Evolutionary conservation across 2,113 vertebrate species (phyloP).

Genomic region (Rhea americana): DNA sequence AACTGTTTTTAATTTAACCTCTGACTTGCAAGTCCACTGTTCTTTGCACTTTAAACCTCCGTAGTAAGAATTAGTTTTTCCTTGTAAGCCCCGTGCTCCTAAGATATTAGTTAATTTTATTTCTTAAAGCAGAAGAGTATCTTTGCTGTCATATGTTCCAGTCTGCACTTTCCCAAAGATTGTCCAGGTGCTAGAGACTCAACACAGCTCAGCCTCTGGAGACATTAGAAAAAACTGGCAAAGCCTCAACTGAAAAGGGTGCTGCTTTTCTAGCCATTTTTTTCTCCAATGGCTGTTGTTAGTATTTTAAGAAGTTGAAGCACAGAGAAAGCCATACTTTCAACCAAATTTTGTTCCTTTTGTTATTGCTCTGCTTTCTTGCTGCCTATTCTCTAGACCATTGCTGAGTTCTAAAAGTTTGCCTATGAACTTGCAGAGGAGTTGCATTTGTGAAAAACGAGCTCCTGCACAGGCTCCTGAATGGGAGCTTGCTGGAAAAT

Average conservation of each 20-base stretch:
- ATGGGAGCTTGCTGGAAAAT: neutral
- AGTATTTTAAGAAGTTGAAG: neutral
- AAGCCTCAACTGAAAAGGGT: neutral
- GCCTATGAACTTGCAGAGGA: neutral
- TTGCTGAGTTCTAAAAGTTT: neutral
- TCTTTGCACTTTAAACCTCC: neutral
- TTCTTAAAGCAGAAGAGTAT: neutral
- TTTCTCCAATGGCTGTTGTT: neutral
- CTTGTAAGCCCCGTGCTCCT: neutral
- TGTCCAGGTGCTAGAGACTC: neutral
- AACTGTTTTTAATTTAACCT: neutral
- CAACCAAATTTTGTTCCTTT: neutral
- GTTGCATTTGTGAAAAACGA: neutral
- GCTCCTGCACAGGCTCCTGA: neutral
- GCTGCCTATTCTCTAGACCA: neutral
- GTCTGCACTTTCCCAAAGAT: neutral
- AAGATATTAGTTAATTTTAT: neutral
- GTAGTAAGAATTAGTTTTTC: neutral
- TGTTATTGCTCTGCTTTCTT: neutral
- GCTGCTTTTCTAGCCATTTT: neutral
- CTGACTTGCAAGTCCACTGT: neutral
- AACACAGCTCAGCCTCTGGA: neutral
- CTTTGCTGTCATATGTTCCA: neutral
- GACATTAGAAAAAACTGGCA: neutral
- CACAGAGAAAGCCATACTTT: neutral